phyloP scores from a whole-genome alignment of 2,797 vertebrate species.

The Gila robusta region DNA sequence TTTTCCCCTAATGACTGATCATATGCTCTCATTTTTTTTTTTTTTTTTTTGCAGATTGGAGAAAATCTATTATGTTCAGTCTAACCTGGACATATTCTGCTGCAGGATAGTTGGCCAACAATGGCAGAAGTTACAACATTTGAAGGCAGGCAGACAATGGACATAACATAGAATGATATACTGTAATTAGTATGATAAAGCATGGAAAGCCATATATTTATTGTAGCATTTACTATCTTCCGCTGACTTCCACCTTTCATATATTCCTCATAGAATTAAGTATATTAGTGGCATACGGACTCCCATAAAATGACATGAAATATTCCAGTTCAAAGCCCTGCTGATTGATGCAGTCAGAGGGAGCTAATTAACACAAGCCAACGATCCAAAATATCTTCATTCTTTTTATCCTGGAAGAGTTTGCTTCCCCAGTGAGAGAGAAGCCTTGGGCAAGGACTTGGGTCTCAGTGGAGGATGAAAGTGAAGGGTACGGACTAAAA shows the following conservation, averaged over 20 bases:
- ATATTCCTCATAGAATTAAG: constrained; percentile 14
- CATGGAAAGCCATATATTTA: neutral
- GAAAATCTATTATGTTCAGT: constrained; percentile 13
- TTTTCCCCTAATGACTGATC: constrained; percentile 15
- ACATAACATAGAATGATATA: neutral
- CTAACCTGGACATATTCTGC: neutral
- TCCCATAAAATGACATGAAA: constrained; percentile 42
- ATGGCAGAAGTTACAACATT: neutral
- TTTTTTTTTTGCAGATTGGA: neutral
- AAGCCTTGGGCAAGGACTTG: constrained; percentile 64
- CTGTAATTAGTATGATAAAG: neutral
- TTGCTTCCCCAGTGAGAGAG: constrained; percentile 55
- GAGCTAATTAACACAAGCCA: constrained; percentile 64
- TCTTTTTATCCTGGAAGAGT: constrained; percentile 61
- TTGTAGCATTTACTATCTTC: neutral
- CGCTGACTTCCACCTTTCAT: constrained; percentile 13
- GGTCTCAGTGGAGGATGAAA: constrained; percentile 64
- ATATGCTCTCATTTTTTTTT: neutral
- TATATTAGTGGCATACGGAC: constrained; percentile 11
- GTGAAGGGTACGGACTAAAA: constrained; percentile 63
- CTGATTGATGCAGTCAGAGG: constrained; percentile 53
- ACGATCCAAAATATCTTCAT: constrained; percentile 60
- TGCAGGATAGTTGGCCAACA: neutral
- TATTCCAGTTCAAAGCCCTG: constrained; percentile 42
- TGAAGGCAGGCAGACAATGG: neutral